phyloP scores from a whole-genome alignment of 1,140 invertebrate genomes.

The Chlorops oryzae region DNA sequence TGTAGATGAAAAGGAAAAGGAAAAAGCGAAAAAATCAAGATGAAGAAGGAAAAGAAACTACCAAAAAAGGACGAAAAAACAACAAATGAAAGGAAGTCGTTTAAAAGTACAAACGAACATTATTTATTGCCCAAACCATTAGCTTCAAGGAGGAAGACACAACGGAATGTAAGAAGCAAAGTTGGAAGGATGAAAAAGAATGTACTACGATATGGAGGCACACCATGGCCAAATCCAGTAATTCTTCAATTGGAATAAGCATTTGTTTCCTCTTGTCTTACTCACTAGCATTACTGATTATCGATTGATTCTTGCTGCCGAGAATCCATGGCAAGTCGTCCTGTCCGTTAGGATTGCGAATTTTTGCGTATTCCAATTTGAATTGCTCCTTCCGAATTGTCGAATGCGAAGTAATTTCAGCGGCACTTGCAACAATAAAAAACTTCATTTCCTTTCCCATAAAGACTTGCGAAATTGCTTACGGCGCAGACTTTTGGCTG shows the following conservation, averaged over 20 bases:
- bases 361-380: conserved; percentile 13
- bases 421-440: too few species aligned
- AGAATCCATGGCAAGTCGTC: too few species aligned
- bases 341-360: too few species aligned
- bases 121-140: conserved; percentile 47
- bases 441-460: too few species aligned
- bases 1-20: conserved; percentile 20
- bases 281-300: conserved; percentile 17
- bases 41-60: conserved; percentile 12
- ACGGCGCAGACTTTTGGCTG: too few species aligned
- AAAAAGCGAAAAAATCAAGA: neutral
- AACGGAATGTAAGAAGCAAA: conserved; percentile 1
- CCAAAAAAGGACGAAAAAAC: conserved; percentile 29
- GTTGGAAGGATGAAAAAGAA: conserved; percentile 1
- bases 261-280: conserved; percentile 3
- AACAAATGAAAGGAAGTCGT: conserved; percentile 48
- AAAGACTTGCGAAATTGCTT: too few species aligned
- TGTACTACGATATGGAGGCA: neutral
- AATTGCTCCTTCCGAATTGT: neutral
- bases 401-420: too few species aligned
- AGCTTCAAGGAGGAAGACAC: conserved; percentile 16
- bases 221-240: conserved; percentile 10
- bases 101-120: conserved; percentile 49
- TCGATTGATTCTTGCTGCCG: conserved; percentile 45
- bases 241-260: conserved; percentile 17